A percentile compares a stretch with the other conserved stretches of the same genome.
Evolutionary conservation across 2,113 vertebrate species (phyloP).

Genomic region (Prionailurus bengalensis): DNA sequence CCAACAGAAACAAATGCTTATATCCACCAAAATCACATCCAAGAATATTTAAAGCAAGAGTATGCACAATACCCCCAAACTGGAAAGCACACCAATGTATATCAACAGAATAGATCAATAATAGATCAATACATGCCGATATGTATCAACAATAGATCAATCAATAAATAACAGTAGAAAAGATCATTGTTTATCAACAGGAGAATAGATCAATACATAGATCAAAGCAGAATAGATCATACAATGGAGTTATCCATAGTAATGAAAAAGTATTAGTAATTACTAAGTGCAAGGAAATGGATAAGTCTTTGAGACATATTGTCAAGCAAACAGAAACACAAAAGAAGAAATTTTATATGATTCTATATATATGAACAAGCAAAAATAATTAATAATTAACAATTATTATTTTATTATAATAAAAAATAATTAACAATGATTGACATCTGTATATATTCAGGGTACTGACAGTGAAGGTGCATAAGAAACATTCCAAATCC

Average conservation of each 20-base stretch:
- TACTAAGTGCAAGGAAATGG: neutral
- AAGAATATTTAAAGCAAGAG: neutral
- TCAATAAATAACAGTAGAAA: neutral
- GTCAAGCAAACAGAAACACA: neutral
- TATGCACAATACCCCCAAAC: neutral
- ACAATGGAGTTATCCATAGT: neutral
- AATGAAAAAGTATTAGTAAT: neutral
- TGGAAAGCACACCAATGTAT: neutral
- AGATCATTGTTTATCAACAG: neutral
- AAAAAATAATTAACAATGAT: conserved; percentile 4
- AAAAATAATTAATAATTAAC: neutral
- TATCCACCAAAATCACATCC: neutral
- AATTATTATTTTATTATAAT: no score
- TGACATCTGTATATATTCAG: neutral
- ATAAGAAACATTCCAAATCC: neutral
- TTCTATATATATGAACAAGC: neutral
- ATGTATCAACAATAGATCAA: neutral
- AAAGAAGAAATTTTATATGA: neutral
- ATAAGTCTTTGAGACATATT: neutral
- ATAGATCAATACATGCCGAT: neutral
- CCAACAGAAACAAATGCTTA: conserved; percentile 21
- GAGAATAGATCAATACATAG: neutral
- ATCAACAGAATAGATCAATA: neutral
- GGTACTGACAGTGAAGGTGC: neutral
- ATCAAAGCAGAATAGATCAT: neutral